Evolutionary conservation across 1,140 invertebrate genomes (phyloP).

Genomic region (Drosophila nannoptera): DNA sequence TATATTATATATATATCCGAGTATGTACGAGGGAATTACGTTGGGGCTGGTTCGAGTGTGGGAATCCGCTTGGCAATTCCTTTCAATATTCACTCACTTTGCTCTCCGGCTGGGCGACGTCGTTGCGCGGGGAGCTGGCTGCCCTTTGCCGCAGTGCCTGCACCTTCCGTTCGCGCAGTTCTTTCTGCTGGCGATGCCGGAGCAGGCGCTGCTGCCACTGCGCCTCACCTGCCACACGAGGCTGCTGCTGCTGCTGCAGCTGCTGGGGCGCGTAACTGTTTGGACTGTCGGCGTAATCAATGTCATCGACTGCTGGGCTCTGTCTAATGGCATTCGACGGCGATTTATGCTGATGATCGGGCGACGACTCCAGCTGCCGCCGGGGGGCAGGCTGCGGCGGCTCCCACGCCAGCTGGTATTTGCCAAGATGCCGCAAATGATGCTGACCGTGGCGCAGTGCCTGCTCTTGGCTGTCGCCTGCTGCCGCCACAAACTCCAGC

Average conservation of each 20-base stretch:
- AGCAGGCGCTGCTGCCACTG: slow-evolving; percentile 4
- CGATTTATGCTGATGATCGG: slow-evolving; percentile 63
- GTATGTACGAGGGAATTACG: neutral
- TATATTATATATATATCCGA: neutral
- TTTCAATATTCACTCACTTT: slow-evolving; percentile 1
- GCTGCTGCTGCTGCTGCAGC: neutral
- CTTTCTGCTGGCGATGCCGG: slow-evolving; percentile 44
- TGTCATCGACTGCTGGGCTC: slow-evolving; percentile 7
- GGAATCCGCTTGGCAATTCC: too few species aligned
- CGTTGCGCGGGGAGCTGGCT: neutral
- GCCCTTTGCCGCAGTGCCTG: slow-evolving; percentile 18
- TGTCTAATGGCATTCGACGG: slow-evolving; percentile 18
- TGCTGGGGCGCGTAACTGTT: neutral
- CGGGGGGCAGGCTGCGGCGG: slow-evolving; percentile 3
- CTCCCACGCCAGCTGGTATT: slow-evolving; percentile 53
- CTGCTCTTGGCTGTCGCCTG: slow-evolving; percentile 10
- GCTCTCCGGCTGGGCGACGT: neutral
- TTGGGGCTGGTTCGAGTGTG: too few species aligned
- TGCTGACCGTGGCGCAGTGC: slow-evolving; percentile 42
- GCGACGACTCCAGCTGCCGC: slow-evolving; percentile 4
- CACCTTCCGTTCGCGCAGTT: slow-evolving; percentile 38
- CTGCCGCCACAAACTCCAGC: slow-evolving; percentile 23
- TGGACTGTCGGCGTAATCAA: slow-evolving; percentile 11
- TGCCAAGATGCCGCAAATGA: slow-evolving; percentile 46
- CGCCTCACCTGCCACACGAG: neutral